Percentiles rank a stretch among this genome's conserved stretches.
Evolutionary conservation across 2,888 invertebrate species (phyloP).

Genomic region (Lasioglossum villosulum): DNA sequence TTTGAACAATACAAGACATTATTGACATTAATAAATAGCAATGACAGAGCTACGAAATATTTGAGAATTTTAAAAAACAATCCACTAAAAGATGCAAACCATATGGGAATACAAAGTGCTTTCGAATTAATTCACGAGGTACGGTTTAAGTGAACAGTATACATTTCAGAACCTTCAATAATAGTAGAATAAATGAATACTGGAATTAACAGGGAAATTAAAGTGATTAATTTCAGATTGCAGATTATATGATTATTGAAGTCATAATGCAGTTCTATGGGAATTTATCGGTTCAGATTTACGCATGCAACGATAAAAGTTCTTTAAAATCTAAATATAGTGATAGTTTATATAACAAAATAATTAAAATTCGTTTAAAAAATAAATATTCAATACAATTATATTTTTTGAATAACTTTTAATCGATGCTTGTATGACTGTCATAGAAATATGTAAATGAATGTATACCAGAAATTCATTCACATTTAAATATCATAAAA

Average conservation of each 20-base stretch:
- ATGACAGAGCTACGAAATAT: not conserved
- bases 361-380: not conserved
- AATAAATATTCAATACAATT: not conserved
- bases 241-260: not conserved
- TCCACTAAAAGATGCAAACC: not conserved
- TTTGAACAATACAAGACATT: not conserved
- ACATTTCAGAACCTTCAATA: not conserved
- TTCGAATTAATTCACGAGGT: not conserved
- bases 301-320: not conserved
- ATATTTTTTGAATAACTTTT: not conserved
- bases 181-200: conserved; percentile 1
- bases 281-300: conserved; percentile 1
- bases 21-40: not conserved
- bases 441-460: not conserved
- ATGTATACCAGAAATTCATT: not conserved
- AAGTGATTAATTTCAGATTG: not conserved
- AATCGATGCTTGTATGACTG: not conserved
- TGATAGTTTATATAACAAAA: not conserved
- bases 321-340: not conserved
- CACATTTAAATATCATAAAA: not conserved
- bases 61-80: not conserved
- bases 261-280: not conserved
- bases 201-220: not conserved
- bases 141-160: not conserved
- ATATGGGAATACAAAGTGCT: not conserved